Evolutionary conservation across 2,797 vertebrate species (phyloP).

Genomic region (Ibycter americanus): DNA sequence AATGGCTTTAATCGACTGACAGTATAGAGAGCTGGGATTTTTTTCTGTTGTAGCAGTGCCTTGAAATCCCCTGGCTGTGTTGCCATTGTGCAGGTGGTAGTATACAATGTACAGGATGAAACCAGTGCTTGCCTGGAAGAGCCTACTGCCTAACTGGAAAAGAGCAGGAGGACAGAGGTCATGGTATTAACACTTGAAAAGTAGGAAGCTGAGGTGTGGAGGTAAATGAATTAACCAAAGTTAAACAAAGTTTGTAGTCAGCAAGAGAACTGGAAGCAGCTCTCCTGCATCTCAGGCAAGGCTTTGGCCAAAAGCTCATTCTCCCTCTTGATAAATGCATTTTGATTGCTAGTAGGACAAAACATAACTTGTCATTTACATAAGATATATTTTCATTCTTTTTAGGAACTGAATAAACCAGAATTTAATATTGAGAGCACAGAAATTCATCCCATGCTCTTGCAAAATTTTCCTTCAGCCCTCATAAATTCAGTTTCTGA

Average conservation of each 20-base stretch:
- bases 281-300: neutral
- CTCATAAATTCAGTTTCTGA: neutral
- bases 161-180: neutral
- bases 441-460: neutral
- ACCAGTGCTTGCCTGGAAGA: neutral
- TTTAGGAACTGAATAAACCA: neutral
- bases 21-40: neutral
- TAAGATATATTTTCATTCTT: neutral
- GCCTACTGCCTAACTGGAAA: neutral
- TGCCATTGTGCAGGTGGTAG: neutral
- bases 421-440: neutral
- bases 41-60: neutral
- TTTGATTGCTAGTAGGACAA: neutral
- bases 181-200: neutral
- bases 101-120: neutral
- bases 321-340: neutral
- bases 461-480: neutral
- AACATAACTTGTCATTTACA: neutral
- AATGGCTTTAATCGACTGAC: neutral
- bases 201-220: neutral
- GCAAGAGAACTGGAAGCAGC: neutral
- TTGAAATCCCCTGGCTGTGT: neutral
- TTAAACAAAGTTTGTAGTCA: neutral
- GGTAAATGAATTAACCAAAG: neutral
- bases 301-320: neutral